A percentile compares a stretch with the other conserved stretches of the same genome.
These are phyloP conservation scores for Scolopax mira DNA, from an alignment of 2,113 vertebrate species.

Conservation along the genomic window DNA sequence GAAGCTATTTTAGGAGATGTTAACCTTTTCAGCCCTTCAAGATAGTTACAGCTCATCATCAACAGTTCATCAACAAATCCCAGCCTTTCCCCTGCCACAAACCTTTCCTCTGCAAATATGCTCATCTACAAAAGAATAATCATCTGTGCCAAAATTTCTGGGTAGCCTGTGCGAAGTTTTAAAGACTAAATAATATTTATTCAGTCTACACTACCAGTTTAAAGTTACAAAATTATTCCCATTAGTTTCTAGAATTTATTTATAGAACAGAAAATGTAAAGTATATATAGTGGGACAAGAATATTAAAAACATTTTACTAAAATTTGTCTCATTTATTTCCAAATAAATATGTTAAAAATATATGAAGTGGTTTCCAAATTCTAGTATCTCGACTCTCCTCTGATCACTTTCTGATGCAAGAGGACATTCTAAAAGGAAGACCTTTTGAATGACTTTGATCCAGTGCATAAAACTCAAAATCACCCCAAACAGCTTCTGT, in stretches of 20 bases:
- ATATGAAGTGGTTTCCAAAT: not conserved
- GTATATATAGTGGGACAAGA: not conserved
- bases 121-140: not conserved
- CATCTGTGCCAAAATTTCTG: not conserved
- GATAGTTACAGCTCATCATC: not conserved
- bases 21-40: not conserved
- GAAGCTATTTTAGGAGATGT: not conserved
- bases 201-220: not conserved
- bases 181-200: not conserved
- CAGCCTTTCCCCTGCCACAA: not conserved
- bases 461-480: not conserved
- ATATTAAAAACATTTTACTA: not conserved
- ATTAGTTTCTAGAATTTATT: not conserved
- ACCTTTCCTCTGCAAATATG: not conserved
- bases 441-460: not conserved
- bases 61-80: not conserved
- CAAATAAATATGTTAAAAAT: not conserved
- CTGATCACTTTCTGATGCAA: not conserved
- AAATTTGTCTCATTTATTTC: not conserved
- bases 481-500: not conserved
- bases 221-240: not conserved
- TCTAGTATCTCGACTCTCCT: not conserved
- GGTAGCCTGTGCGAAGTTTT: not conserved
- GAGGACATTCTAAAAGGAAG: not conserved
- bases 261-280: not conserved